phyloP scores from a whole-genome alignment of 1,140 invertebrate species.

The Zophobas atratus region DNA sequence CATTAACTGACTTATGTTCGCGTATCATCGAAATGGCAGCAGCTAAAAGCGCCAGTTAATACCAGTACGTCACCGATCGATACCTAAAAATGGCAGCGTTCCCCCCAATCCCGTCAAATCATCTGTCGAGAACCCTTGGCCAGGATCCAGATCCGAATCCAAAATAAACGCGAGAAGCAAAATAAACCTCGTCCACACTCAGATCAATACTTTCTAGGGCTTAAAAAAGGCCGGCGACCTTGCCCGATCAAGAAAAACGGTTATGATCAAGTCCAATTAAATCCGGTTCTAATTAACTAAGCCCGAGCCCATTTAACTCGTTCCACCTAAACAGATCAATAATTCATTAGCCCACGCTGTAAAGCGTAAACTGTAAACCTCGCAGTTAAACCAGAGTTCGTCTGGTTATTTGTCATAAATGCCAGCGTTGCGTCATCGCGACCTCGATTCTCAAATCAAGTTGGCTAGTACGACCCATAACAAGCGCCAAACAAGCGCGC shows the following conservation, averaged over 20 bases:
- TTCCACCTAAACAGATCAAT: slow-evolving; percentile 34
- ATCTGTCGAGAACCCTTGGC: background rate
- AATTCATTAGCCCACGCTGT: slow-evolving; percentile 25
- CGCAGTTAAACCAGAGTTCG: slow-evolving; percentile 11
- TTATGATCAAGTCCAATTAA: slow-evolving; percentile 27
- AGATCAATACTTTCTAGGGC: slow-evolving; percentile 24
- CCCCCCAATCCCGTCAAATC: too few relatives aligned
- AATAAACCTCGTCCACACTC: background rate
- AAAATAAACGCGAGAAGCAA: slow-evolving; percentile 10
- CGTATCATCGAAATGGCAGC: too few relatives aligned
- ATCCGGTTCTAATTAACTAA: slow-evolving; percentile 29
- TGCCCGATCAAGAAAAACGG: slow-evolving; percentile 33
- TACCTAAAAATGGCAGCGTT: too few relatives aligned
- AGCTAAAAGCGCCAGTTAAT: too few relatives aligned
- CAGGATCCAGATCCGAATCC: slow-evolving; percentile 27
- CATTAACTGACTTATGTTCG: too few relatives aligned
- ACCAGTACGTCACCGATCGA: too few relatives aligned
- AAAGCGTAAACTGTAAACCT: background rate
- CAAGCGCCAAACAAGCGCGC: slow-evolving; percentile 11
- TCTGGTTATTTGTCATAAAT: background rate
- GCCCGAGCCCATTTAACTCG: slow-evolving; percentile 13
- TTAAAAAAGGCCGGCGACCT: slow-evolving; percentile 8
- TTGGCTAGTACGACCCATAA: slow-evolving; percentile 31
- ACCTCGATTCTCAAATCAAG: background rate
- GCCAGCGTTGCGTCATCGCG: too few relatives aligned